Evolutionary conservation across 1,140 invertebrate species (phyloP), one percentile per base, ranked within the genome.

Genomic region (Bombus waltoni): DNA sequence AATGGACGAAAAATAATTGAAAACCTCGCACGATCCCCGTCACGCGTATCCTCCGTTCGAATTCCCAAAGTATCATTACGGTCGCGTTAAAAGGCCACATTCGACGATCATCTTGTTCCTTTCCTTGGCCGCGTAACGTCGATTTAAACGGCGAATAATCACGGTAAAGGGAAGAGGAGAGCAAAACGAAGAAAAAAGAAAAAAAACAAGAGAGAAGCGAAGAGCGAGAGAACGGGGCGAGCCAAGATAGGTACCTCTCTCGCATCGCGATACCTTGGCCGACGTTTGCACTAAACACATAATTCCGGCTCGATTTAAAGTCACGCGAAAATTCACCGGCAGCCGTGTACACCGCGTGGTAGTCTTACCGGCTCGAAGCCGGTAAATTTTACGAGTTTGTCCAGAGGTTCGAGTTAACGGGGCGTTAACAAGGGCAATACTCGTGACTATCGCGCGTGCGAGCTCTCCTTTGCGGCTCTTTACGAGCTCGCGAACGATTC

Each of bases 401-500:
- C 89, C 89, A 90, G 82, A 90, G 89, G 89, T 85, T 89, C 88
- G 89, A 90, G 89, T 90, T 90, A 90, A 90, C 89, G 86, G 89
- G 88, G 88, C 89, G 86, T 90, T 90, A 90, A 90, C 89, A 90
- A 90, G 89, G 86, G 88, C 88, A 88, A 90, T 90, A 90, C 86
- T 90, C 86, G 89, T 87, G 82, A 89, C 84, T 89, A 89, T 89
- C 88, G 88, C 88, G 88, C 89, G 89, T 89, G 86, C 89, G 88
- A 89, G 89, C 83, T 70, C 78, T 87, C 81, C 89, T 83, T 87
- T 85, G 89, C 81, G 75, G 81, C 80, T 86, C 75, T 92, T 92
- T 93, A 91, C 91, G 93, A 93, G 92, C 88, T 91, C 89, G 87
- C 88, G 85, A 93, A 93, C 92, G 89, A 92, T 90, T 87, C 78